Evolutionary conservation across 2,888 invertebrate species (phyloP).

Genomic region (Parnassius smintheus): DNA sequence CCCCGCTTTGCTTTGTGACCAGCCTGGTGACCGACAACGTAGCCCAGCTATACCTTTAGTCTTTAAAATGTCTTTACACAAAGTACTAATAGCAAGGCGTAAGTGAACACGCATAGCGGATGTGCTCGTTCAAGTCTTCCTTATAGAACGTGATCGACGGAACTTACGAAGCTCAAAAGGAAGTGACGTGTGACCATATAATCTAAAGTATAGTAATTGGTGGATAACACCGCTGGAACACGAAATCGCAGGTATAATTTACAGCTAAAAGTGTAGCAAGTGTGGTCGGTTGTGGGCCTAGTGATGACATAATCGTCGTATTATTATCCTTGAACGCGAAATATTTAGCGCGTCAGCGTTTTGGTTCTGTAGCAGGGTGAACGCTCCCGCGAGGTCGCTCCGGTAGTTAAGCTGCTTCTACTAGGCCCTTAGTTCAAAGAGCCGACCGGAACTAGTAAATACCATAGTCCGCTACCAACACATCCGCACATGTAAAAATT

Average conservation of each 20-base stretch:
- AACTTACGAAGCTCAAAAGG: conserved; percentile 25
- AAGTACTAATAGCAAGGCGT: not conserved
- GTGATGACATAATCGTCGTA: conserved; percentile 59
- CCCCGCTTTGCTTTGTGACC: conserved; percentile 42
- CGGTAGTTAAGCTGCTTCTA: conserved; percentile 33
- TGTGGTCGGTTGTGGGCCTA: conserved; percentile 31
- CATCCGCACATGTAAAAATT: conserved; percentile 22
- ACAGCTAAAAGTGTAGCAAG: conserved; percentile 1
- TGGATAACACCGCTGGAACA: conserved; percentile 3
- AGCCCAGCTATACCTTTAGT: conserved; percentile 1
- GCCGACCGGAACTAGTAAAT: conserved; percentile 29
- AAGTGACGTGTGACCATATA: conserved; percentile 17
- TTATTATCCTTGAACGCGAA: conserved; percentile 65
- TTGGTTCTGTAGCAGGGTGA: conserved; percentile 66
- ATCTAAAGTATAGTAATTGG: conserved; percentile 12
- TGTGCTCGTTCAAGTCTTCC: conserved; percentile 21
- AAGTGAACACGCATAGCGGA: conserved; percentile 16
- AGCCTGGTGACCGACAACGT: conserved; percentile 36
- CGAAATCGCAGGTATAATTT: not conserved
- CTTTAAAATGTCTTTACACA: not conserved
- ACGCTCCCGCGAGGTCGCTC: conserved; percentile 70
- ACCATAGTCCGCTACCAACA: conserved; percentile 21
- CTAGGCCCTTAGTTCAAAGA: conserved; percentile 31
- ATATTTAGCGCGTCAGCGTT: conserved; percentile 43
- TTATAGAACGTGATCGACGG: conserved; percentile 19